Percentiles rank a stretch among this genome's conserved stretches.
Conservation (phyloP, 2,888 invertebrate genomes). For the Ochlodes sylvanus region DNA sequence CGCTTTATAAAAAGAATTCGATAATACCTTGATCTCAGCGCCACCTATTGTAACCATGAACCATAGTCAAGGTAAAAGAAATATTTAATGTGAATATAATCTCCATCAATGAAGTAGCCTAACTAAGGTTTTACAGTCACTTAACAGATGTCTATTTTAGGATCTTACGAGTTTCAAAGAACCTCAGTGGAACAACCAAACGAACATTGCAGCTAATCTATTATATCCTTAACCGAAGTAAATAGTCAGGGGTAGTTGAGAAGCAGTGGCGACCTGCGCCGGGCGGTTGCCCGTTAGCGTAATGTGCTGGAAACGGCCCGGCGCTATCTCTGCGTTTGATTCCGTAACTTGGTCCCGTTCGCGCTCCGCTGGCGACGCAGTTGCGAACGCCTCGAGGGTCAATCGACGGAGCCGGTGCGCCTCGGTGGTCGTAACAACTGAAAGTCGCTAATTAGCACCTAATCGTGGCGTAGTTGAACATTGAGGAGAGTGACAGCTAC, state of each 20-base stretch:
- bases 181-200: too few species aligned
- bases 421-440: neutral
- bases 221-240: neutral
- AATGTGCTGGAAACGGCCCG: conserved; percentile 23
- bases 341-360: conserved; percentile 17
- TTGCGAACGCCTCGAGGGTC: conserved; percentile 41
- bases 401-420: neutral
- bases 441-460: neutral
- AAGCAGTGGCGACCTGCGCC: conserved; percentile 5
- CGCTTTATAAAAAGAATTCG: too few species aligned
- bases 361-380: conserved; percentile 14
- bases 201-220: neutral
- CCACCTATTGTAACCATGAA: too few species aligned
- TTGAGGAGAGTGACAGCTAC: neutral
- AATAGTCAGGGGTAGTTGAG: conserved; percentile 1
- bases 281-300: conserved; percentile 11
- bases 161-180: too few species aligned
- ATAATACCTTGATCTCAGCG: too few species aligned
- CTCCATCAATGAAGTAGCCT: too few species aligned
- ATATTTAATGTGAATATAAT: too few species aligned
- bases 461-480: neutral
- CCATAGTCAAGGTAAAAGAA: too few species aligned
- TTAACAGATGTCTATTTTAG: too few species aligned
- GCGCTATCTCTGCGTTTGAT: conserved; percentile 23
- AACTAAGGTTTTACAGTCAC: too few species aligned